phyloP scores from a whole-genome alignment of 2,888 invertebrate species.

The Xanthia icteritia region DNA sequence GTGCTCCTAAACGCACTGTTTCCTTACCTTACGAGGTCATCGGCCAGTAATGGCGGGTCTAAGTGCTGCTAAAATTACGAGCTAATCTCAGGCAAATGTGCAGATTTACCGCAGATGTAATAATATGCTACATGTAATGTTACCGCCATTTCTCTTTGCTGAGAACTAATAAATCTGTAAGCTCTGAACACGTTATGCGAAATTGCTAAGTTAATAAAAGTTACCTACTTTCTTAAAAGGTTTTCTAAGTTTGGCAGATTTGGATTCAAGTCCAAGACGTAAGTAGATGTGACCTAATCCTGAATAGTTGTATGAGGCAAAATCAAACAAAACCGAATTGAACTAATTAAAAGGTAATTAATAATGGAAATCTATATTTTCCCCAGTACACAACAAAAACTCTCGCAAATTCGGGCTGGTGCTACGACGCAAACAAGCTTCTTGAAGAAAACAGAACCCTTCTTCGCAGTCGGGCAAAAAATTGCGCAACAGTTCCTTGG shows the following conservation, averaged over 20 bases:
- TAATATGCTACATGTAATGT: constrained; percentile 1
- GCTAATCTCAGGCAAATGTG: constrained; percentile 24
- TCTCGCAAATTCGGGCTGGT: not conserved
- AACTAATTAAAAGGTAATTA: constrained; percentile 1
- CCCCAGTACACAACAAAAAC: not conserved
- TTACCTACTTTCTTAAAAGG: constrained; percentile 5
- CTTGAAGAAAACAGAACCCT: not conserved
- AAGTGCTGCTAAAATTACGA: constrained; percentile 34
- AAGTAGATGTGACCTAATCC: not conserved
- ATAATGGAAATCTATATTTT: not conserved
- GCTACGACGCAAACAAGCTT: not conserved
- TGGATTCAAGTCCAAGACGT: not conserved
- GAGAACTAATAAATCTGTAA: constrained; percentile 31
- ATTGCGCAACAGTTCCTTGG: not conserved
- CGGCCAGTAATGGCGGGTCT: constrained; percentile 28
- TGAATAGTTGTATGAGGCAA: not conserved
- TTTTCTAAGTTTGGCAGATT: constrained; percentile 8
- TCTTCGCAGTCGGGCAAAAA: constrained; percentile 2
- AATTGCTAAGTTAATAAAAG: constrained; percentile 19
- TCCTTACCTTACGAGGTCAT: constrained; percentile 17
- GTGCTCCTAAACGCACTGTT: not conserved
- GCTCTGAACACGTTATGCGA: constrained; percentile 14
- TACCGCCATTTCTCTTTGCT: constrained; percentile 20
- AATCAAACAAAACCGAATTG: not conserved
- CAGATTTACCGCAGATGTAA: constrained; percentile 1